Conservation (phyloP, 2,113 vertebrate species). For the Gorsachius goisagi region DNA sequence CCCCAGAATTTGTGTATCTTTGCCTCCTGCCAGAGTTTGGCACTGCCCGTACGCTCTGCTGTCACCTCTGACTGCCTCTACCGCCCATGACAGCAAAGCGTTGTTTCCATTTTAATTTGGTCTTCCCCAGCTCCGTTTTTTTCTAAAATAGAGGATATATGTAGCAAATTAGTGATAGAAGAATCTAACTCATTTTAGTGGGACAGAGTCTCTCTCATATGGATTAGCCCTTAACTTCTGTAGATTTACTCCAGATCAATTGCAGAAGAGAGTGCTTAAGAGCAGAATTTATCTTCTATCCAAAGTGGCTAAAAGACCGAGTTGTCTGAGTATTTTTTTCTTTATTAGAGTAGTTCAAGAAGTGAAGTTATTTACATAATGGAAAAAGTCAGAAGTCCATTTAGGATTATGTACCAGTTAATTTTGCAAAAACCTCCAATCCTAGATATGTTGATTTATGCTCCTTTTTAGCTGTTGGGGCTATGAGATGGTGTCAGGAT, state of each 20-base stretch:
- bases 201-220: not conserved
- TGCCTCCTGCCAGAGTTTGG: not conserved
- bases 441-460: not conserved
- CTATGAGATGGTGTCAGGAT: not conserved
- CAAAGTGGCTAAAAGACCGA: not conserved
- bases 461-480: not conserved
- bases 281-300: not conserved
- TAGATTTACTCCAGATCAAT: not conserved
- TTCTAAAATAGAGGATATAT: not conserved
- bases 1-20: not conserved
- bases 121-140: not conserved
- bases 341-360: not conserved
- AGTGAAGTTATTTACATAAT: not conserved
- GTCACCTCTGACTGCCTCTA: not conserved
- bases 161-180: not conserved
- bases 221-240: not conserved
- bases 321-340: not conserved
- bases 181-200: not conserved
- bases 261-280: not conserved
- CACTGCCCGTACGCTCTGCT: rapidly evolving
- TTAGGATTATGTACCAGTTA: not conserved
- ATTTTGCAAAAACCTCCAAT: not conserved
- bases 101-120: not conserved
- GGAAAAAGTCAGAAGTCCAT: not conserved
- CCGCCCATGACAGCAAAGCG: not conserved